phyloP scores from a whole-genome alignment of 2,888 invertebrate genomes.

The Notodonta dromedarius region DNA sequence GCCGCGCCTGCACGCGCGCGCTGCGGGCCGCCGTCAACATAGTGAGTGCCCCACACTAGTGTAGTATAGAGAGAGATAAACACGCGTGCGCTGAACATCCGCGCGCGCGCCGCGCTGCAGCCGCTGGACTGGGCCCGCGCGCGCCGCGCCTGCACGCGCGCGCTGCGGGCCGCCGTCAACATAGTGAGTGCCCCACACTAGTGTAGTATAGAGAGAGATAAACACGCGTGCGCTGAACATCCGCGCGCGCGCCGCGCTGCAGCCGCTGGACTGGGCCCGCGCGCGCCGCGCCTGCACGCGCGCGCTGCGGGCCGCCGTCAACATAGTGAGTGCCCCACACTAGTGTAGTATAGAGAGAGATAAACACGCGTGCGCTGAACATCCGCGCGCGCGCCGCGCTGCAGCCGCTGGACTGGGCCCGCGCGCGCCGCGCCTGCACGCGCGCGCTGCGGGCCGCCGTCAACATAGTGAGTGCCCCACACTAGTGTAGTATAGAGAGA shows the following conservation, averaged over 20 bases:
- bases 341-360: too few species aligned
- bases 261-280: slow-evolving; percentile 54
- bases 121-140: slow-evolving; percentile 56
- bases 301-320: slow-evolving; percentile 54
- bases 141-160: slow-evolving; percentile 36
- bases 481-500: too few species aligned
- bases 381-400: slow-evolving; percentile 42
- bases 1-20: slow-evolving; percentile 37
- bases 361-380: slow-evolving; percentile 41
- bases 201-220: too few species aligned
- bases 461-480: slow-evolving; percentile 60
- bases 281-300: slow-evolving; percentile 40
- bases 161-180: slow-evolving; percentile 57
- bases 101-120: slow-evolving; percentile 33
- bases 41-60: slow-evolving; percentile 48
- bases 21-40: slow-evolving; percentile 61
- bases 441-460: slow-evolving; percentile 52
- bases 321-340: slow-evolving; percentile 58
- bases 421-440: slow-evolving; percentile 38
- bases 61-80: too few species aligned
- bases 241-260: slow-evolving; percentile 34
- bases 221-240: slow-evolving; percentile 47
- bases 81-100: slow-evolving; percentile 49
- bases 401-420: slow-evolving; percentile 54
- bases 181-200: slow-evolving; percentile 54